Evolutionary conservation across 2,888 invertebrate genomes (phyloP), one percentile per base, ranked within the genome.

Genomic region (Lycia hirtaria): DNA sequence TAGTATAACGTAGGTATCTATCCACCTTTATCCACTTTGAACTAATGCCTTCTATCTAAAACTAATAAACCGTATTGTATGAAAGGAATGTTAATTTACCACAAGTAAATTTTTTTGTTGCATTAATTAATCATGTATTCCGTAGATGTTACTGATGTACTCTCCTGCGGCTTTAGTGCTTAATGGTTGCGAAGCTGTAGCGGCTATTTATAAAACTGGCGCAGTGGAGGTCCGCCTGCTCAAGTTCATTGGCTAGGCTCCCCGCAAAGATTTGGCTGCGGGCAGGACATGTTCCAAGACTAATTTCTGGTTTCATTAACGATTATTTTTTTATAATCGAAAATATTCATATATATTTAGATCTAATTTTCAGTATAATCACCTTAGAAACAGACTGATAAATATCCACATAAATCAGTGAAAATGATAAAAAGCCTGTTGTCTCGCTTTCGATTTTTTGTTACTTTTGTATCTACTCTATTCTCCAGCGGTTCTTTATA

Each of bases 221-320:
- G 71, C 79, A 80, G 87, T 79, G 88, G 87, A 84, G 89, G 88
- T 83, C 85, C 74, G 68, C 67, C 72, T 72, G 80, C 79, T 82
- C 83, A 87, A 86, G 87, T 88, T 88, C 87, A 87, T 83, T 81
- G 80, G 77, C 81, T 83, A 84, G 80, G 77, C 76, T 81, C 85
- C 87, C 87, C 80, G 82, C 85, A 82, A 80, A 79, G 83, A 76
- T 72, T 54, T 43, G 47, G 54, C 54, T 60, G 37, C 15, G 50
- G 22, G 33, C 44, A 37, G 15, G 17, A 41, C 14, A 43, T 15
- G 33, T 37, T 57, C 43, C 57, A 48, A 50, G 24, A 35, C 32
- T 17, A 14, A 4, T 53, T 32, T 32, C 32, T 24, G 40, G 20
- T 15, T 10, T 28, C 10, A 14, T 14, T 33, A n/a, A n/a, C n/a